phyloP scores from a whole-genome alignment of 2,113 vertebrate species.

The Nettapus auritus region DNA sequence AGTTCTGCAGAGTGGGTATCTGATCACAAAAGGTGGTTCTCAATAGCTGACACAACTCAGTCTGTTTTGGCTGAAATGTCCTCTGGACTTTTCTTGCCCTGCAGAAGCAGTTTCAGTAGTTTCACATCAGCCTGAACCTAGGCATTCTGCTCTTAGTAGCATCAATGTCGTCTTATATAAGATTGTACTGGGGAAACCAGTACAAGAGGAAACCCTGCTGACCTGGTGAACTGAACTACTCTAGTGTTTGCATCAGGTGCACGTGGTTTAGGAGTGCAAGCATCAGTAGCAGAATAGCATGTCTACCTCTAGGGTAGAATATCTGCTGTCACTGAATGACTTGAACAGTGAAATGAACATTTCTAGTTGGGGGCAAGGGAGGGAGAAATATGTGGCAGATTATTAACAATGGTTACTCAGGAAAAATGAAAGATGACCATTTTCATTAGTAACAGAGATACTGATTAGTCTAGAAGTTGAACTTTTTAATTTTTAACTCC shows the following conservation, averaged over 20 bases:
- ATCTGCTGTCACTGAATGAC: neutral
- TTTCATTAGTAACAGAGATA: neutral
- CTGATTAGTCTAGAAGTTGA: neutral
- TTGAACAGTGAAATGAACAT: neutral
- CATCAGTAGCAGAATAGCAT: neutral
- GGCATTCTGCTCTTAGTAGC: neutral
- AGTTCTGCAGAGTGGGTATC: neutral
- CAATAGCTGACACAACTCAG: neutral
- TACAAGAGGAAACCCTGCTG: neutral
- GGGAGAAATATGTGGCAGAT: neutral
- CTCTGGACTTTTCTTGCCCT: neutral
- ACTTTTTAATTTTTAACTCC: neutral
- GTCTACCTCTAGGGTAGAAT: neutral
- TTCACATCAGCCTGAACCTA: neutral
- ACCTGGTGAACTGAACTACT: neutral
- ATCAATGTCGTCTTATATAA: neutral
- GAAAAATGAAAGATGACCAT: neutral
- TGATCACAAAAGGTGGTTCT: neutral
- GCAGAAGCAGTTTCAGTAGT: neutral
- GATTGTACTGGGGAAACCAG: neutral
- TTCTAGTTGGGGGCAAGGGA: neutral
- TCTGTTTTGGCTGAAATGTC: neutral
- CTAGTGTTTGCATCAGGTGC: neutral
- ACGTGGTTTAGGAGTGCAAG: rapidly evolving
- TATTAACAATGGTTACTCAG: neutral